Conservation (phyloP, 2,113 vertebrate genomes). For the Boulengeromyrus knoepffleri region DNA sequence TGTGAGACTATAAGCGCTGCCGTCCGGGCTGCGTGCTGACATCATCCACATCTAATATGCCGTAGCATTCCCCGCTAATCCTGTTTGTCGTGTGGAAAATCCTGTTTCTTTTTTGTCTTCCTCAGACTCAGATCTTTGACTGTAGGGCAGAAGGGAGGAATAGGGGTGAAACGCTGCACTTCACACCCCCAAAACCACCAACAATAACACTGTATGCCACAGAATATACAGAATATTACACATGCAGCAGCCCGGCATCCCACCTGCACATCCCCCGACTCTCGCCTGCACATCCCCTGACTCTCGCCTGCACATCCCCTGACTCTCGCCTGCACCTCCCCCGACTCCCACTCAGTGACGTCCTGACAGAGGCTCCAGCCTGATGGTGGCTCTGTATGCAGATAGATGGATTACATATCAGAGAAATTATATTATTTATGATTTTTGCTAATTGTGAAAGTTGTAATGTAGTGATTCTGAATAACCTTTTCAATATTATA, state of each 20-base stretch:
- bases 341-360: no score
- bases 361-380: background rate
- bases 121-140: constrained; percentile 2
- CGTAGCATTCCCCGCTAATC: constrained; percentile 12
- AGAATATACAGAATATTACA: background rate
- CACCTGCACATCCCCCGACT: background rate
- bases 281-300: no score
- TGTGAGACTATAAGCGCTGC: background rate
- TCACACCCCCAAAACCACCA: background rate
- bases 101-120: constrained; percentile 20
- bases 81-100: constrained; percentile 16
- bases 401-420: background rate
- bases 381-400: background rate
- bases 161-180: background rate
- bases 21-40: background rate
- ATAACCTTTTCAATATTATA: background rate
- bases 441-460: background rate
- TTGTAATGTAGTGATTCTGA: background rate
- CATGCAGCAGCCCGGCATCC: background rate
- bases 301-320: no score
- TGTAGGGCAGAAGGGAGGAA: constrained; percentile 6
- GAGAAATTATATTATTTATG: background rate
- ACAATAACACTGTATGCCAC: background rate
- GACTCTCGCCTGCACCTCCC: no score
- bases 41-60: constrained; percentile 14